A percentile compares a stretch with the other conserved stretches of the same genome.
Conservation (phyloP, 2,113 vertebrate genomes). For the Phaethon lepturus region DNA sequence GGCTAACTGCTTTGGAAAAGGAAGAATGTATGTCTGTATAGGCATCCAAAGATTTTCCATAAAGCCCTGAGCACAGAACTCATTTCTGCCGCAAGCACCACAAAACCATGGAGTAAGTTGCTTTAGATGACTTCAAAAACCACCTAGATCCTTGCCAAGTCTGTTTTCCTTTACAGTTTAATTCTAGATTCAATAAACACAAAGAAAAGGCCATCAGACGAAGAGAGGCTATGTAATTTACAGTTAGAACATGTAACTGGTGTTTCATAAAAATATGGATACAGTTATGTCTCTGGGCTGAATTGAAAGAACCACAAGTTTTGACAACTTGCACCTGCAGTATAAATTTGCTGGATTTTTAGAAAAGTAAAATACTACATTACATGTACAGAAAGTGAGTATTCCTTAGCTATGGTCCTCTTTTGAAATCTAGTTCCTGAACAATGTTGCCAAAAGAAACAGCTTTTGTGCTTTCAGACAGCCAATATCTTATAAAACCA, state of each 20-base stretch:
- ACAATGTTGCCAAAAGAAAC: constrained; percentile 47
- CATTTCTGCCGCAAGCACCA: neutral
- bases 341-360: constrained; percentile 27
- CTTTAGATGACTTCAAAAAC: constrained; percentile 34
- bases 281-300: neutral
- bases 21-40: neutral
- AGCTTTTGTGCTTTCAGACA: constrained; percentile 60
- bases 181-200: constrained; percentile 43
- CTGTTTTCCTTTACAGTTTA: constrained; percentile 48
- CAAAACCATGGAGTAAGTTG: constrained; percentile 26
- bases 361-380: constrained; percentile 31
- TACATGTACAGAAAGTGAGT: neutral
- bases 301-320: constrained; percentile 30
- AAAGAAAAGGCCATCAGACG: constrained; percentile 18
- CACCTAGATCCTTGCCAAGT: constrained; percentile 42
- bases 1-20: constrained; percentile 2
- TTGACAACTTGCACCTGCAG: constrained; percentile 56
- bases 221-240: constrained; percentile 24
- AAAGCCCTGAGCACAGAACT: neutral
- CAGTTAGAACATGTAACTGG: constrained; percentile 38
- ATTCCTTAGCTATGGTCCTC: neutral
- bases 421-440: constrained; percentile 48
- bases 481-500: constrained; percentile 54
- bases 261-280: constrained; percentile 47
- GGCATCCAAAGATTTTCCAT: neutral